Conservation (phyloP, 2,797 vertebrate species). For the Helarctos malayanus region DNA sequence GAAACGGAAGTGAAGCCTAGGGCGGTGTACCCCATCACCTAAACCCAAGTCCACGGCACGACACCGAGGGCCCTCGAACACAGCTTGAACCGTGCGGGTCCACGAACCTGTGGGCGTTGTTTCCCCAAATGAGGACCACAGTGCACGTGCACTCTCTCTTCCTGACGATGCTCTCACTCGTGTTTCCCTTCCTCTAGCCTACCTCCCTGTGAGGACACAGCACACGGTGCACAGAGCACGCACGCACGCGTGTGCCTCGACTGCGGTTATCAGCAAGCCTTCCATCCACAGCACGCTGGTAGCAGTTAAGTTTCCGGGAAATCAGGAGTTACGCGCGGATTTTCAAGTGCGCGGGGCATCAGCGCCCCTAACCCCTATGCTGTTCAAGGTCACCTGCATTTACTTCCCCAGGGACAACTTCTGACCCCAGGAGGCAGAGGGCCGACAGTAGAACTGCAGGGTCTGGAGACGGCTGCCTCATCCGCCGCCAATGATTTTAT, state of each 20-base stretch:
- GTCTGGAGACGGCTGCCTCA: accelerated
- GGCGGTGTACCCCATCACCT: neutral
- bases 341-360: accelerated
- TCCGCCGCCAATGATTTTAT: accelerated
- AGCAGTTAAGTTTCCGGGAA: no score
- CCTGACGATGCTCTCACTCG: neutral
- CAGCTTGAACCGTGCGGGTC: neutral
- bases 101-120: accelerated
- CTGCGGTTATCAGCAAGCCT: neutral
- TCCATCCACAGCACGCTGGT: no score
- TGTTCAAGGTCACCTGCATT: neutral
- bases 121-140: neutral
- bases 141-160: neutral
- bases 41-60: neutral
- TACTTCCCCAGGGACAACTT: neutral
- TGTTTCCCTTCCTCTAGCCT: neutral
- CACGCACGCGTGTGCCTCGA: accelerated
- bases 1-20: neutral
- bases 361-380: neutral
- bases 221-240: accelerated
- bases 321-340: neutral
- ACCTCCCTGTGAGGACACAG: neutral
- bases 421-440: neutral
- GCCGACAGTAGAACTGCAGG: neutral
- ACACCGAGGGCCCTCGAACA: neutral